phyloP scores from a whole-genome alignment of 2,888 invertebrate genomes.

The Ormia ochracea region DNA sequence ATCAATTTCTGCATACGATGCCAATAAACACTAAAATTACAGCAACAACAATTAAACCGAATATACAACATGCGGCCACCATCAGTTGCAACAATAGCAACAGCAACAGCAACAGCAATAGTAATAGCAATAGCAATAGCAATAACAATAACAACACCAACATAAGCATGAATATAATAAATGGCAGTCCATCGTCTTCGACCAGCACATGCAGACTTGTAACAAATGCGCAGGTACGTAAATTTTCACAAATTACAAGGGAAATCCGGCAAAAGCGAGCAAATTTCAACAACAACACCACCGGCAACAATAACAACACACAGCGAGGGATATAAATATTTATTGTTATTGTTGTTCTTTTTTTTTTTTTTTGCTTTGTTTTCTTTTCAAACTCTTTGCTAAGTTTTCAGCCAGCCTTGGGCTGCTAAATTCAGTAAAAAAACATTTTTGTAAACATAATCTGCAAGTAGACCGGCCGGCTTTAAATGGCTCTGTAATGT shows the following conservation, averaged over 20 bases:
- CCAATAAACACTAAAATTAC: slow-evolving; percentile 61
- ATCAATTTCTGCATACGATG: slow-evolving; percentile 62
- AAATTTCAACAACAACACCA: not conserved
- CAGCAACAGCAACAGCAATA: slow-evolving; percentile 3
- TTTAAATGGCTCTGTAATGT: slow-evolving; percentile 60
- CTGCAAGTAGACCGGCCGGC: slow-evolving; percentile 51
- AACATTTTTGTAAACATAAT: not conserved
- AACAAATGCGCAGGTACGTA: slow-evolving; percentile 65
- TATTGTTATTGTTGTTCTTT: slow-evolving; percentile 19
- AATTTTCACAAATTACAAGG: slow-evolving; percentile 49
- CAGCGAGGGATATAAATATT: no score
- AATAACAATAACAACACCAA: slow-evolving; percentile 1
- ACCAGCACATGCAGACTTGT: slow-evolving; percentile 30
- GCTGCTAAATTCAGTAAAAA: not conserved
- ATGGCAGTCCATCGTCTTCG: slow-evolving; percentile 23
- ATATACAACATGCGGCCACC: slow-evolving; percentile 49
- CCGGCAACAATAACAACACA: not conserved
- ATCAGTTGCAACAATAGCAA: slow-evolving; percentile 34
- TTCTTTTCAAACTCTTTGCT: slow-evolving; percentile 29
- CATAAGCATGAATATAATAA: slow-evolving; percentile 21
- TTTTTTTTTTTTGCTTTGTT: slow-evolving; percentile 6
- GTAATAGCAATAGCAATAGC: slow-evolving; percentile 24
- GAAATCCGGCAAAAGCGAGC: slow-evolving; percentile 44
- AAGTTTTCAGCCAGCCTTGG: slow-evolving; percentile 28
- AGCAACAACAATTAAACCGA: slow-evolving; percentile 23